phyloP scores from a whole-genome alignment of 2,888 invertebrate species.

The Pharmacophagus antenor region DNA sequence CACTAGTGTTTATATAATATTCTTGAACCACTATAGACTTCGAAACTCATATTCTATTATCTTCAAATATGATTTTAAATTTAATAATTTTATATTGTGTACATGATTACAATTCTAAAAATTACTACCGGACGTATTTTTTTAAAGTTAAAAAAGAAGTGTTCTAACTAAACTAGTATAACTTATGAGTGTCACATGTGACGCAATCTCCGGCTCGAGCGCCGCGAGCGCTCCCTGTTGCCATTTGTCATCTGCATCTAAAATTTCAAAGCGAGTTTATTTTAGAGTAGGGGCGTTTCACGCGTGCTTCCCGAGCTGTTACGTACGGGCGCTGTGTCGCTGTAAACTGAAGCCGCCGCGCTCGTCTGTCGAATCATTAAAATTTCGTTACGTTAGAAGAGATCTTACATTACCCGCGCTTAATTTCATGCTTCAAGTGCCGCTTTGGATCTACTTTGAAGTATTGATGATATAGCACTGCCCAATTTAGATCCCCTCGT shows the following conservation, averaged over 20 bases:
- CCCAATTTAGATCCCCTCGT: not conserved
- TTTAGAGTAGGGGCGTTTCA: constrained; percentile 34
- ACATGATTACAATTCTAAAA: not conserved
- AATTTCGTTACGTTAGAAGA: constrained; percentile 10
- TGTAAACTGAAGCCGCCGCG: constrained; percentile 16
- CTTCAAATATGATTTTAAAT: too few species aligned
- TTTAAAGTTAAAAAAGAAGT: not conserved
- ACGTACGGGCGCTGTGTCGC: constrained; percentile 8
- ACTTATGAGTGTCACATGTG: constrained; percentile 16
- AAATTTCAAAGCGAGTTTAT: constrained; percentile 50
- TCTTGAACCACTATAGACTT: too few species aligned
- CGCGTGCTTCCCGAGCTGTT: constrained; percentile 10
- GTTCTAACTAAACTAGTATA: not conserved
- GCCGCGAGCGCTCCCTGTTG: constrained; percentile 35
- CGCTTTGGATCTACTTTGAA: constrained; percentile 7
- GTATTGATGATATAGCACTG: not conserved
- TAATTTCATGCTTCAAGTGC: constrained; percentile 13
- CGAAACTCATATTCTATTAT: too few species aligned
- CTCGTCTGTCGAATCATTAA: constrained; percentile 17
- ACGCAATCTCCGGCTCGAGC: constrained; percentile 19
- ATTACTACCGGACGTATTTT: too few species aligned
- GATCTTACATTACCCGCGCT: constrained; percentile 15
- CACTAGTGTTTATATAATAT: too few species aligned
- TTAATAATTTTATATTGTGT: too few species aligned
- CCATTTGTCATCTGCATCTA: constrained; percentile 49